A percentile compares a stretch with the other conserved stretches of the same genome.
Evolutionary conservation across 2,797 vertebrate genomes (phyloP).

Genomic region (Rachycentron canadum): DNA sequence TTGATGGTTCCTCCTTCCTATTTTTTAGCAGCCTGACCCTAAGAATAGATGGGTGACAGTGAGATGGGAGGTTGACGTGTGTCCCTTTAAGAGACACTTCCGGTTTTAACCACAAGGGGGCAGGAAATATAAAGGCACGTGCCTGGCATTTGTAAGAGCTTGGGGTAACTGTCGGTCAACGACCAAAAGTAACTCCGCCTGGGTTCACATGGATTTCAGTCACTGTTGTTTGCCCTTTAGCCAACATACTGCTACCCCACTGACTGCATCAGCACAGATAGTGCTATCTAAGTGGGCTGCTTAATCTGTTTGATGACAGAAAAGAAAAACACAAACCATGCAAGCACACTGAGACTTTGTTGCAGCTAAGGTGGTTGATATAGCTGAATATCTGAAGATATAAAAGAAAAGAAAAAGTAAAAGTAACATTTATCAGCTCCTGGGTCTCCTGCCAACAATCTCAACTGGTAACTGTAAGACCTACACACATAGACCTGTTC

Average conservation of each 20-base stretch:
- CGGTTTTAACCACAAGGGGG: slow-evolving; percentile 63
- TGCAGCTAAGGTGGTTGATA: neutral
- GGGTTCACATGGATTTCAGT: slow-evolving; percentile 48
- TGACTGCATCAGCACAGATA: slow-evolving; percentile 52
- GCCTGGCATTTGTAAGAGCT: neutral
- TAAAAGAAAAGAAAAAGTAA: neutral
- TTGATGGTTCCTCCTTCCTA: slow-evolving; percentile 19
- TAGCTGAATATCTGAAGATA: slow-evolving; percentile 4
- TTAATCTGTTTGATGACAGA: slow-evolving; percentile 27
- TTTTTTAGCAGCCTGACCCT: slow-evolving; percentile 39
- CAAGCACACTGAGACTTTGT: neutral
- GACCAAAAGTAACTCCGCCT: slow-evolving; percentile 65
- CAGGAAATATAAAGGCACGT: slow-evolving; percentile 3
- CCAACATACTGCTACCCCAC: slow-evolving; percentile 53
- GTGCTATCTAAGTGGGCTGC: neutral
- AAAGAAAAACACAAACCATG: neutral
- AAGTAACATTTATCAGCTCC: slow-evolving; percentile 14
- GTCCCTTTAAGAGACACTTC: slow-evolving; percentile 30
- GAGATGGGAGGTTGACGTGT: neutral
- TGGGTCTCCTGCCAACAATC: neutral
- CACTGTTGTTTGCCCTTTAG: slow-evolving; percentile 42
- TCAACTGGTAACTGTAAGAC: neutral
- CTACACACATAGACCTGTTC: neutral
- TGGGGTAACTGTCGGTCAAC: slow-evolving; percentile 80
- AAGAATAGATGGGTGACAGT: slow-evolving; percentile 24